Evolutionary conservation across 1,140 invertebrate genomes (phyloP), one percentile per base, ranked within the genome.

Genomic region (Eupristina koningsbergeri): DNA sequence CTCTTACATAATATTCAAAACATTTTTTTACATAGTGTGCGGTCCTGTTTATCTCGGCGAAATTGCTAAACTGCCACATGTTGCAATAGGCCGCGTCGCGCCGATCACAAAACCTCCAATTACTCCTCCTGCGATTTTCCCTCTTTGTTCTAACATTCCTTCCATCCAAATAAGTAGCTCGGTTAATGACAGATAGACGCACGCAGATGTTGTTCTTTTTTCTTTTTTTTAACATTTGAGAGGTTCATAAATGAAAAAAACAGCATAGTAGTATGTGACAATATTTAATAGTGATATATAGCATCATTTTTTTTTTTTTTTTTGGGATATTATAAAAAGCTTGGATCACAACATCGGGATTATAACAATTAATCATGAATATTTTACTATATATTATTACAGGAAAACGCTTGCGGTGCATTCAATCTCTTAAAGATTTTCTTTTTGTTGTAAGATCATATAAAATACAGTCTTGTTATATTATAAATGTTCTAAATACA

Each of bases 1-100:
- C 50, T 73, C 69, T 86, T 86, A 73, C 85, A 84, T 84, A 86
- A 86, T 84, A 75, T 84, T 82, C 75, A 84, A 84, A 84, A 86
- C 82, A 84, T 69, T 86, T 76, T 31, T n/a, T n/a, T n/a, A n/a
- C n/a, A n/a, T 0, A 50, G 31, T 26, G 50, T 22, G 47, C 45
- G n/a, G 58, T 53, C n/a, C 31, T 41, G 9, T 79, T 64, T 26
- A 29, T 45, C 13, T 50, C 11, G 53, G 41, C 36, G 13, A 84
- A 79, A 79, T 74, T 64, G 82, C 76, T 84, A 71, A 83, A 83
- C 74, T 74, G 29, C 75, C 47, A n/a, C n/a, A 78, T 83, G 81
- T 69, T 53, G 81, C 39, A 84, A 79, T 69, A 6, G 45, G 13
- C 41, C n/a, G 29, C 34, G 13, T 36, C n/a, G 29, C 34, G 80